Evolutionary conservation across 2,797 vertebrate genomes (phyloP), one percentile per base, ranked within the genome.

Genomic region (Cottoperca gobio): DNA sequence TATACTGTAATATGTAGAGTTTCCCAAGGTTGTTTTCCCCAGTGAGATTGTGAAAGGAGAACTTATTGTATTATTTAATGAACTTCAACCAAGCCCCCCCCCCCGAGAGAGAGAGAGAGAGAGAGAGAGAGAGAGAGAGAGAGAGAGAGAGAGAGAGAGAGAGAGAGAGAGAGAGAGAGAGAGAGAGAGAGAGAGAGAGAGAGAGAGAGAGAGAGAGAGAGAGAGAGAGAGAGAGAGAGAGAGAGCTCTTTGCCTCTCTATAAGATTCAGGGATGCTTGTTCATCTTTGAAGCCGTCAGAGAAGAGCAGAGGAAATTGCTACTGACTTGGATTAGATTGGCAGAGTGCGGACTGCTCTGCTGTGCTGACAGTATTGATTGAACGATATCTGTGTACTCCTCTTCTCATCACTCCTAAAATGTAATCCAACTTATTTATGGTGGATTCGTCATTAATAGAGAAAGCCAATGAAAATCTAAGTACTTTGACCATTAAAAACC

Each of bases 281-380:
- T 78, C 50, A 49, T 26, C 43, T 72, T 52, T 71, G 57, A 49
- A 37, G 35, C 54, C 19, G 28, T 62, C 26, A 17, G 53, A 54
- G 53, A n/a, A 10, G 42, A 58, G 65, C 23, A 62, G 55, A 75
- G 66, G 73, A 73, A 66, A 70, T 82, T 68, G 63, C 48, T 57
- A 23, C 63, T 59, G 61, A 63, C 71, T 79, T 54, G 50, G 53
- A 78, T 72, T 57, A 62, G 75, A 74, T 59, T 52, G 23, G 39
- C 12, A 12, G 52, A 43, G 68, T 17, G 40, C 2, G 16, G 48
- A 23, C 67, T 6, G 46, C 37, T 39, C 31, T 23, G 73, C 59
- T 77, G 55, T 10, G 43, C 59, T 55, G 43, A 68, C 65, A 52
- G 26, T 62, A 67, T 68, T 58, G 85, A 83, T 80, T 61, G 28